Percentiles rank a stretch among this genome's conserved stretches.
phyloP scores from a whole-genome alignment of 37 sponge, comb jelly and placozoan genomes.

The Diacarnus erythraeanus region DNA sequence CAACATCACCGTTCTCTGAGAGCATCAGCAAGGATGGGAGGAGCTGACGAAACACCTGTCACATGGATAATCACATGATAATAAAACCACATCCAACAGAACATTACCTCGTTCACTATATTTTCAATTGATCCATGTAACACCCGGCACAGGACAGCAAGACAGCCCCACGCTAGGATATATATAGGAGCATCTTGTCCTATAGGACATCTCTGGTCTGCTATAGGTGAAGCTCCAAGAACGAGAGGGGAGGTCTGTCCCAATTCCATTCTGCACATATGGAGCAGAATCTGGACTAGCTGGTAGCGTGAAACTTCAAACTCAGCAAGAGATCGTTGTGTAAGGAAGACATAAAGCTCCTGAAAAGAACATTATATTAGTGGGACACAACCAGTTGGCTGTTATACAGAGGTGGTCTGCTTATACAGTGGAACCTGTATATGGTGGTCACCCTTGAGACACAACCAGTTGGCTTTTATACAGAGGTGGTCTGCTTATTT shows the following conservation, averaged over 20 bases:
- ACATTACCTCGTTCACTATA: constrained; percentile 30
- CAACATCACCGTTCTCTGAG: constrained; percentile 17
- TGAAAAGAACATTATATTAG: background rate
- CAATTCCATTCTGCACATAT: constrained; percentile 31
- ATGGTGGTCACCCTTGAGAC: background rate
- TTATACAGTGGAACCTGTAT: no score
- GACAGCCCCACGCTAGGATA: constrained; percentile 38
- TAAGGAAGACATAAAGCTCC: constrained; percentile 25
- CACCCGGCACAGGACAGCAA: constrained; percentile 29
- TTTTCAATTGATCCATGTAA: constrained; percentile 36
- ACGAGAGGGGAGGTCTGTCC: background rate
- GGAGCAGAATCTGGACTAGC: constrained; percentile 38
- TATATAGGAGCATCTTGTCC: constrained; percentile 24
- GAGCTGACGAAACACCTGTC: constrained; percentile 63
- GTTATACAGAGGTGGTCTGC: no score
- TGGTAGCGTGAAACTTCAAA: constrained; percentile 49
- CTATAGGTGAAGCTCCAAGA: background rate
- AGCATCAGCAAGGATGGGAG: constrained; percentile 60
- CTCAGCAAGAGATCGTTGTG: constrained; percentile 27
- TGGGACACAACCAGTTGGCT: background rate
- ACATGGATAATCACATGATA: no score
- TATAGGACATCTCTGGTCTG: background rate
- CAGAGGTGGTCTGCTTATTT: no score
- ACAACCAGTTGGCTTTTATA: background rate
- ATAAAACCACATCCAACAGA: background rate